phyloP scores from a whole-genome alignment of 2,113 vertebrate genomes.

The Alethe diademata region DNA sequence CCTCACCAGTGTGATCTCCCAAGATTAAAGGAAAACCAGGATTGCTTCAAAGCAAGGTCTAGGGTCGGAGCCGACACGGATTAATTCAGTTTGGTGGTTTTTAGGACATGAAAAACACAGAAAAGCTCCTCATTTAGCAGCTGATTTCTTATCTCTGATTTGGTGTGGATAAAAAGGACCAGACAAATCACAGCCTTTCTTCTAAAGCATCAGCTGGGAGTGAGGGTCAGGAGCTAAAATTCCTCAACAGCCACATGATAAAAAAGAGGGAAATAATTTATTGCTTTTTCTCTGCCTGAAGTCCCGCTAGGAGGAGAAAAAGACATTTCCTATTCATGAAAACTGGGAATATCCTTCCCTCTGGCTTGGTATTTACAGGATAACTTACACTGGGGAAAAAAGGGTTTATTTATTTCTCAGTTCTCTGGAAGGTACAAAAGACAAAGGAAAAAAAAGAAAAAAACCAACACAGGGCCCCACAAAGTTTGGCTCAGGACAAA shows the following conservation, averaged over 20 bases:
- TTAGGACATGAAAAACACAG: background rate
- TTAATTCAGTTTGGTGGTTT: background rate
- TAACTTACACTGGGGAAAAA: background rate
- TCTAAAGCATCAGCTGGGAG: background rate
- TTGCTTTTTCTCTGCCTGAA: background rate
- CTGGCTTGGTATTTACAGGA: background rate
- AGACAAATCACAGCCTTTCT: background rate
- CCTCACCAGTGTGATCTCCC: background rate
- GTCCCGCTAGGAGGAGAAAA: background rate
- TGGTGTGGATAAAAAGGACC: background rate
- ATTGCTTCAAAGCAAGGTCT: background rate
- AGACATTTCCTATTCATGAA: background rate
- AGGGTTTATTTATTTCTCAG: background rate
- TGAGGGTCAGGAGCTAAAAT: background rate
- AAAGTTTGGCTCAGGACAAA: background rate
- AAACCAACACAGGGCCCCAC: background rate
- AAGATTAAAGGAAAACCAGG: background rate
- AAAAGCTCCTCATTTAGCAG: background rate
- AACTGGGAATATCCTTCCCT: background rate
- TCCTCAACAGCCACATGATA: background rate
- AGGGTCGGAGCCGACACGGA: background rate
- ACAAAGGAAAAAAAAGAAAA: background rate
- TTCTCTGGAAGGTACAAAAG: conserved; percentile 23
- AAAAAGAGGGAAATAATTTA: background rate
- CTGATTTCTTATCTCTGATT: background rate